Base-by-base conservation (phyloP, 64 coral and sea anemone species). In the Trachythela sp. region DNA sequence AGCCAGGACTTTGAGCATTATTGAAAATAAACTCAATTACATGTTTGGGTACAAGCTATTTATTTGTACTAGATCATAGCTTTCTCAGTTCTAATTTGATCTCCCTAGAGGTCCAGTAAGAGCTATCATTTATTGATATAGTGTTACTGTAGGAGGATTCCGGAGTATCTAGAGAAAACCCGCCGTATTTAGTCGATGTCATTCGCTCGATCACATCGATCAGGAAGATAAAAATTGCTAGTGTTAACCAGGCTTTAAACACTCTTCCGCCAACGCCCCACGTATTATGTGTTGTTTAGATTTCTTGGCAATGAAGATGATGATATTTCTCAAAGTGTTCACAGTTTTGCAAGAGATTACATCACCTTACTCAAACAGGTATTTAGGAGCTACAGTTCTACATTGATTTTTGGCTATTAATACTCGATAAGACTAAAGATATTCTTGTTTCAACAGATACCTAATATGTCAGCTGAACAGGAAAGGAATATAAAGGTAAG, bases 221-320 rank as follows among this genome's bases (percentile, higher is more conserved):
- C n/a, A n/a, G n/a, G n/a, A n/a, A n/a, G n/a, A n/a, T n/a, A n/a
- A n/a, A n/a, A n/a, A n/a, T n/a, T n/a, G n/a, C n/a, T n/a, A n/a
- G n/a, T n/a, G n/a, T n/a, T 45, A 45, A 45, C 42, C 42, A 45
- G 11, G 42, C 42, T 45, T 45, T 45, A 45, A 4, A 4, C 42
- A 45, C 11, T 45, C 42, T 6, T 45, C 11, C 11, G 4, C 42
- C 11, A 45, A n/a, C n/a, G n/a, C 11, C 42, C 42, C 4, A 45
- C 4, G 4, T 68, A 10, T 43, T 18, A 35, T 83, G 9, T 43
- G 8, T 68, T 84, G 49, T 48, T 77, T 80, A 97, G 95, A 90
- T 97, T 97, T 77, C 89, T 97, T 84, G 93, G 83, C 10, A 88
- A 94, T 91, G 95, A 97, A 33, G 95, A 97, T 80, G 95, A 97